Conservation (phyloP, 23 tunicate species). For the Trididemnum clinides region DNA sequence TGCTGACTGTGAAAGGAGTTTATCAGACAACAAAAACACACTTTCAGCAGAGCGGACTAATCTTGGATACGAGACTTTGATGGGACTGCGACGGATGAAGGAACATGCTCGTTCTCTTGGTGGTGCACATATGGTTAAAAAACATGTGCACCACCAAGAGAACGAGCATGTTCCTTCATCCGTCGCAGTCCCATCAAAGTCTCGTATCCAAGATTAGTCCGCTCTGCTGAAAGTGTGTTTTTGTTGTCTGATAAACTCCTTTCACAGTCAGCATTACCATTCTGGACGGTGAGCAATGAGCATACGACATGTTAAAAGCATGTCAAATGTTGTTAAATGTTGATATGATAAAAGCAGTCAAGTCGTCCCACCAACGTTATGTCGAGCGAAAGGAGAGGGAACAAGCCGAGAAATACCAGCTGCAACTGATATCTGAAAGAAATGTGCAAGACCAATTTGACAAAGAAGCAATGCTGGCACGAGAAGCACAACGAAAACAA, state of each 20-base stretch:
- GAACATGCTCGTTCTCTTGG: slow-evolving; percentile 11
- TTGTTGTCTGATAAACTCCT: slow-evolving; percentile 7
- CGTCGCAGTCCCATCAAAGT: slow-evolving; percentile 7
- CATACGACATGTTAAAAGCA: no score
- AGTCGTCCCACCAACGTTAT: background rate
- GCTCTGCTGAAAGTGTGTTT: background rate
- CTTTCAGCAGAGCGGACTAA: background rate
- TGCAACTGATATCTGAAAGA: background rate
- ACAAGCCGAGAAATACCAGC: background rate
- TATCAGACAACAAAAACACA: slow-evolving; percentile 1
- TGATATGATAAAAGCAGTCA: background rate
- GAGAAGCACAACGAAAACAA: background rate
- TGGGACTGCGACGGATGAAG: slow-evolving; percentile 2
- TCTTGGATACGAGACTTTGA: background rate
- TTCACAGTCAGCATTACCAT: slow-evolving; percentile 4
- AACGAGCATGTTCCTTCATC: slow-evolving; percentile 3
- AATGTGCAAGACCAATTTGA: background rate
- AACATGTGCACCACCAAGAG: background rate
- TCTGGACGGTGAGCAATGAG: background rate
- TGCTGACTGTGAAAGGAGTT: slow-evolving; percentile 5
- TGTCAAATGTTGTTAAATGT: no score
- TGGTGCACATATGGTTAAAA: slow-evolving; percentile 9
- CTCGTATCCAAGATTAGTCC: background rate
- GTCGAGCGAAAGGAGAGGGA: background rate
- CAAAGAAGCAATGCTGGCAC: background rate